These are phyloP conservation scores for Bufotes viridis DNA, from an alignment of 2,797 vertebrate species.

Conservation along the genomic window DNA sequence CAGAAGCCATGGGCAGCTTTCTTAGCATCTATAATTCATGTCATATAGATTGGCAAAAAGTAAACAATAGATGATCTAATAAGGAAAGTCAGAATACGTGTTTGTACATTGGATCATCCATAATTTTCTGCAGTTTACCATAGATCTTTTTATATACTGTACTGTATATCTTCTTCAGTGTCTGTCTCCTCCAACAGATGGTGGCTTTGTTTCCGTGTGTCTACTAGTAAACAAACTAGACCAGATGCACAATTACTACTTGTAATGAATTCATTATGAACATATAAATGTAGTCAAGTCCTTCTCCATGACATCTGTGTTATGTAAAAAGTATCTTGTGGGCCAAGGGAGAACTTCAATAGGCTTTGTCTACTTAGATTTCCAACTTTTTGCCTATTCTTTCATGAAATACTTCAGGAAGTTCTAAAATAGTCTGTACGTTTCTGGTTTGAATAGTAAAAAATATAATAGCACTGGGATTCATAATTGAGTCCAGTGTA, in stretches of 20 bases:
- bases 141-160: not conserved
- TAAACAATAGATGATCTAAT: too few relatives aligned
- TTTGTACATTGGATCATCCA: not conserved
- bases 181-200: constrained; percentile 23
- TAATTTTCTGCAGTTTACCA: not conserved
- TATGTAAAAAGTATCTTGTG: not conserved
- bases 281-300: constrained; percentile 39
- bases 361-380: not conserved
- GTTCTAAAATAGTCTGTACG: not conserved
- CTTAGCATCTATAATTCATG: too few relatives aligned
- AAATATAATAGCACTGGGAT: not conserved
- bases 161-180: not conserved
- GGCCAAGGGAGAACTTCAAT: not conserved
- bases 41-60: not conserved
- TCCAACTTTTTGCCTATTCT: not conserved
- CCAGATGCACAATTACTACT: constrained; percentile 42
- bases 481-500: not conserved
- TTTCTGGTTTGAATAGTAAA: not conserved
- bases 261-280: constrained; percentile 38
- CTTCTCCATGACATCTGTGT: constrained; percentile 4
- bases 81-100: not conserved
- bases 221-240: constrained; percentile 31
- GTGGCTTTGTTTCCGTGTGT: constrained; percentile 1
- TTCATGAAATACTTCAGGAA: not conserved
- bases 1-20: too few relatives aligned